A percentile compares a stretch with the other conserved stretches of the same genome.
phyloP scores from a whole-genome alignment of 1,140 invertebrate species.

The Cotesia chilonis region DNA sequence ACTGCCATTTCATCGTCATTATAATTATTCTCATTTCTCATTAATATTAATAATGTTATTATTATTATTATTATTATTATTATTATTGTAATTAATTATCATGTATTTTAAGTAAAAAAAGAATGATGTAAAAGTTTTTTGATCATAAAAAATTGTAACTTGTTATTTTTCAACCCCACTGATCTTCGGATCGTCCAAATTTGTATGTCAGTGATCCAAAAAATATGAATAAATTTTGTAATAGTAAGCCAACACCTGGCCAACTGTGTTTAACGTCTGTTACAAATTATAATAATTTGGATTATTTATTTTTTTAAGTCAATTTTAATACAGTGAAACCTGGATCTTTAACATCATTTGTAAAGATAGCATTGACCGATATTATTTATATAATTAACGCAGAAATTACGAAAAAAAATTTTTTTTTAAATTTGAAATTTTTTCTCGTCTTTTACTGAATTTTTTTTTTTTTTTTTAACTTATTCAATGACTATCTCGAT shows the following conservation, averaged over 20 bases:
- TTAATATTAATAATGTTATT: background rate
- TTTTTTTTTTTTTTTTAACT: too few species aligned
- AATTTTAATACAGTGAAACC: too few species aligned
- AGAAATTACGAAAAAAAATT: too few species aligned
- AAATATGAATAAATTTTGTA: conserved; percentile 97
- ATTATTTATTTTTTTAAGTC: conserved; percentile 23
- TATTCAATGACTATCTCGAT: too few species aligned
- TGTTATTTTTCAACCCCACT: conserved; percentile 68
- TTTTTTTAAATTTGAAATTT: too few species aligned
- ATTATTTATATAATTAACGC: too few species aligned
- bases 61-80: conserved; percentile 7
- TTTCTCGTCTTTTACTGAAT: too few species aligned
- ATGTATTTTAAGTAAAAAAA: background rate
- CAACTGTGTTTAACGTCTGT: conserved; percentile 67
- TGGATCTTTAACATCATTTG: too few species aligned
- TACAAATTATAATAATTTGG: conserved; percentile 34
- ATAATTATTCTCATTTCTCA: background rate
- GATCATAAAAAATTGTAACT: background rate
- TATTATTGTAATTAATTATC: background rate
- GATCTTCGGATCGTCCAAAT: conserved; percentile 92
- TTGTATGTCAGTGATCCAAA: conserved; percentile 90
- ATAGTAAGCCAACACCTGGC: conserved; percentile 90
- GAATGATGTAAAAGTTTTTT: conserved; percentile 9
- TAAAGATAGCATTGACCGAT: too few species aligned
- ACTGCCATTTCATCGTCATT: background rate